Percentiles rank a stretch among this genome's conserved stretches.
These are phyloP conservation scores for Neodiprion pinetum DNA, from an alignment of 1,140 invertebrate genomes.

Conservation along the genomic window DNA sequence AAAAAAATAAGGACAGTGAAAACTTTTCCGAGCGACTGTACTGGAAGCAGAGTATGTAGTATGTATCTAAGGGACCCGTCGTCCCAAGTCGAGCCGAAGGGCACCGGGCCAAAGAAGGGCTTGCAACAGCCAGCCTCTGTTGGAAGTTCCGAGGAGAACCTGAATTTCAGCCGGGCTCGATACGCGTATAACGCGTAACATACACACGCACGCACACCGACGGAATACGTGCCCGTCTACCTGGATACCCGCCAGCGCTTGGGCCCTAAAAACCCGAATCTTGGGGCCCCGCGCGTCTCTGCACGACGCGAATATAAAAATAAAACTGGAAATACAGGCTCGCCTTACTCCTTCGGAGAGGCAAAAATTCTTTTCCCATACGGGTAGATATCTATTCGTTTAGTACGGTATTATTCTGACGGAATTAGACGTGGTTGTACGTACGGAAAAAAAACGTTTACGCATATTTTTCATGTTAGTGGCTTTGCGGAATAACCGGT, in stretches of 20 bases:
- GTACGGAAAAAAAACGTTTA: too few species aligned
- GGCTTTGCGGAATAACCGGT: too few species aligned
- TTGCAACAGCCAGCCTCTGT: slow-evolving; percentile 30
- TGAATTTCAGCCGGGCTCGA: slow-evolving; percentile 48
- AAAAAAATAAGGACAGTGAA: too few species aligned
- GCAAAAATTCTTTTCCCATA: not conserved
- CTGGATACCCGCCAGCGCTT: not conserved
- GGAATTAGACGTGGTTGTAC: too few species aligned
- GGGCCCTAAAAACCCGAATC: not conserved
- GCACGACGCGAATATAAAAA: slow-evolving; percentile 32
- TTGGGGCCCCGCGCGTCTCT: not conserved
- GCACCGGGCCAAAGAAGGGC: slow-evolving; percentile 23
- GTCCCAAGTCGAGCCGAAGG: slow-evolving; percentile 1
- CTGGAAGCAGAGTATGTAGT: not conserved
- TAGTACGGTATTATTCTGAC: too few species aligned
- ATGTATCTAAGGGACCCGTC: not conserved
- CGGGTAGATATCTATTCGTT: too few species aligned
- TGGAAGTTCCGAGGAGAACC: slow-evolving; percentile 42
- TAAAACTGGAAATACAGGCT: slow-evolving; percentile 8
- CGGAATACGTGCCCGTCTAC: not conserved
- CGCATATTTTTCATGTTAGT: too few species aligned
- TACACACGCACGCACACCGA: not conserved
- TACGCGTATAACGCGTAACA: not conserved
- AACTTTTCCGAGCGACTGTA: not conserved
- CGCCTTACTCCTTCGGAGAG: not conserved